A percentile compares a stretch with the other conserved stretches of the same genome.
These are phyloP conservation scores for Callinectes sapidus DNA, from an alignment of 2,888 invertebrate species.

Conservation along the genomic window DNA sequence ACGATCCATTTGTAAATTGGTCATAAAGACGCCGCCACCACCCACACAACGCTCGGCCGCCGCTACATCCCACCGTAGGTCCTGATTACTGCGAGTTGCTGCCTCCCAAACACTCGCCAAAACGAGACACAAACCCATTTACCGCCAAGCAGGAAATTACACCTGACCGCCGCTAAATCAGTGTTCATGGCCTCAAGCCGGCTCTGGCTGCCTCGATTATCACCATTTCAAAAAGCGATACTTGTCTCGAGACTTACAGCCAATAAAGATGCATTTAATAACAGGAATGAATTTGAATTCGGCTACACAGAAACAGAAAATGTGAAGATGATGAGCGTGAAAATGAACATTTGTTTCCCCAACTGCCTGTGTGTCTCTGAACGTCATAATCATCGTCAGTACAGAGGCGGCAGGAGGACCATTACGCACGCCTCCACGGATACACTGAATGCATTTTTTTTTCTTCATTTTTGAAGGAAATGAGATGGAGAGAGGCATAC, in stretches of 20 bases:
- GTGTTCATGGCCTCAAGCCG: neutral
- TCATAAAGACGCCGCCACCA: neutral
- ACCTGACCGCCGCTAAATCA: neutral
- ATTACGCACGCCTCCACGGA: neutral
- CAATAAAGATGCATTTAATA: neutral
- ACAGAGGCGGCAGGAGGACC: neutral
- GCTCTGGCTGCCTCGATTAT: neutral
- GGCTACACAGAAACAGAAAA: neutral
- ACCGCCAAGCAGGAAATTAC: conserved; percentile 1
- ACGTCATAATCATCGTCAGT: neutral
- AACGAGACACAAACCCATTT: conserved; percentile 20
- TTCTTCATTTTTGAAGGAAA: neutral
- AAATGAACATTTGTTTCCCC: neutral
- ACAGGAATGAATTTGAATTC: neutral
- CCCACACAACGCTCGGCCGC: neutral
- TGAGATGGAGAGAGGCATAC: neutral
- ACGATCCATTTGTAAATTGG: conserved; percentile 16
- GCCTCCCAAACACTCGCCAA: conserved; percentile 7
- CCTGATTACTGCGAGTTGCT: conserved; percentile 16
- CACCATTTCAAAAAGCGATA: neutral
- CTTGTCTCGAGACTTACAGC: neutral
- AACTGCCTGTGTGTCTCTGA: neutral
- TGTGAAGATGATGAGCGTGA: neutral
- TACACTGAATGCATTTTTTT: neutral
- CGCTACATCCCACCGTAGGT: neutral